A percentile compares a stretch with the other conserved stretches of the same genome.
phyloP scores from a whole-genome alignment of 2,888 invertebrate genomes.

The Acrobasis repandana region DNA sequence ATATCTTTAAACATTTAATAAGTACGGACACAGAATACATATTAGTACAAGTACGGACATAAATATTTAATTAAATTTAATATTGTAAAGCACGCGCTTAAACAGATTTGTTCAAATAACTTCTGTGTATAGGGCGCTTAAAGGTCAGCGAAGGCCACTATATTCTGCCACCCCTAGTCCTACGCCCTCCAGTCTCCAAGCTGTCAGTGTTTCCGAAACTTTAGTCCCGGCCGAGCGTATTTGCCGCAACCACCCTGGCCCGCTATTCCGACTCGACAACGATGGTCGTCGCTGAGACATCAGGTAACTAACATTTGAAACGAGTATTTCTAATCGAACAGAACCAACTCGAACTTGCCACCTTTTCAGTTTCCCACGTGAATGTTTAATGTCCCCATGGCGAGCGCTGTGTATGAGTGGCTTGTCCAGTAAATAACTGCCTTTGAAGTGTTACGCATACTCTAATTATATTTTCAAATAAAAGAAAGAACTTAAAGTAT shows the following conservation, averaged over 20 bases:
- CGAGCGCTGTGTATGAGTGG: slow-evolving; percentile 16
- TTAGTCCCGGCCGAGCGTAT: slow-evolving; percentile 39
- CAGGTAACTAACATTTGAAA: slow-evolving; percentile 39
- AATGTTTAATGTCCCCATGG: slow-evolving; percentile 50
- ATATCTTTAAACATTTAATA: too few relatives aligned
- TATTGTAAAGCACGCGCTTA: too few relatives aligned
- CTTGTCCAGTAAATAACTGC: slow-evolving; percentile 42
- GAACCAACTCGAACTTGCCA: slow-evolving; percentile 26
- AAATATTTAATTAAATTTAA: too few relatives aligned
- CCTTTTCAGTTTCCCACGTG: slow-evolving; percentile 55
- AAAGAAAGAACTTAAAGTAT: slow-evolving; percentile 33
- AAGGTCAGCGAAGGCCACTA: slow-evolving; percentile 14
- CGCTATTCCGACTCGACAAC: slow-evolving; percentile 56
- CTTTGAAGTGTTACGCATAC: slow-evolving; percentile 37
- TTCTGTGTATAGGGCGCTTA: background rate
- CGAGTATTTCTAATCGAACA: slow-evolving; percentile 8
- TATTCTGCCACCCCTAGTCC: slow-evolving; percentile 14
- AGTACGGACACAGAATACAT: too few relatives aligned
- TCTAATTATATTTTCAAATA: slow-evolving; percentile 22
- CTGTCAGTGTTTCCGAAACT: slow-evolving; percentile 31
- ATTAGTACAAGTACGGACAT: too few relatives aligned
- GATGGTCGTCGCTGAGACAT: slow-evolving; percentile 50
- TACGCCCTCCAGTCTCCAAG: slow-evolving; percentile 21
- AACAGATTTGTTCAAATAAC: background rate
- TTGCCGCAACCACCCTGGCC: slow-evolving; percentile 43